Evolutionary conservation across 2,797 vertebrate genomes (phyloP).

Genomic region (Lacerta agilis): DNA sequence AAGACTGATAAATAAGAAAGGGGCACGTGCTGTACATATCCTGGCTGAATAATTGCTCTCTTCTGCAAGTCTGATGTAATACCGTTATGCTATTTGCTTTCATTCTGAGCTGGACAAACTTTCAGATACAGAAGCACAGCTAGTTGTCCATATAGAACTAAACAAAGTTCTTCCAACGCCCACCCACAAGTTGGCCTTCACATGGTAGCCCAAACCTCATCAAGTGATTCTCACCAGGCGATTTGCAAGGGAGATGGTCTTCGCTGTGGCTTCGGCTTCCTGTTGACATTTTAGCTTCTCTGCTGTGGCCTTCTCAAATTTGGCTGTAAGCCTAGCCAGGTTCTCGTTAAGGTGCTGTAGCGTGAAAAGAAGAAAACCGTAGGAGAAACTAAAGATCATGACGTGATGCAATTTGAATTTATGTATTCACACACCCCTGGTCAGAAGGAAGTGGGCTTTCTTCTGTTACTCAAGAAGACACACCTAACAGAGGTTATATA

Average conservation of each 20-base stretch:
- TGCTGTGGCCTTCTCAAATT: constrained; percentile 92
- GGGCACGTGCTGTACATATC: neutral
- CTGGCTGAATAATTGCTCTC: neutral
- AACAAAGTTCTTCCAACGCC: neutral
- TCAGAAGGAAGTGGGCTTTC: neutral
- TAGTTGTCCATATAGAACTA: neutral
- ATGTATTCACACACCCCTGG: neutral
- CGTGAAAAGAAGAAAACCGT: constrained; percentile 1
- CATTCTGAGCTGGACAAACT: neutral
- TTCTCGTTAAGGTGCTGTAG: constrained; percentile 91
- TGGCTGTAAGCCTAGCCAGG: constrained; percentile 88
- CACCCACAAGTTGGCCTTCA: neutral
- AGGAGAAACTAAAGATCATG: neutral
- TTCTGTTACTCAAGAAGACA: neutral
- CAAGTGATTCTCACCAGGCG: constrained; percentile 86
- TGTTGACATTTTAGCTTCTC: constrained; percentile 94
- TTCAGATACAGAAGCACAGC: neutral
- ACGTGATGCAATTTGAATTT: neutral
- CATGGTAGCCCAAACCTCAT: neutral
- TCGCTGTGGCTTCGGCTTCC: constrained; percentile 88
- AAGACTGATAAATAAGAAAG: neutral
- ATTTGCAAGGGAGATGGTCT: constrained; percentile 92
- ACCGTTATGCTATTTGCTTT: neutral
- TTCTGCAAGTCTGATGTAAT: neutral
- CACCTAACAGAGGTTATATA: neutral